Evolutionary conservation across 2,888 invertebrate species (phyloP).

Genomic region (Alloplasta piceator): DNA sequence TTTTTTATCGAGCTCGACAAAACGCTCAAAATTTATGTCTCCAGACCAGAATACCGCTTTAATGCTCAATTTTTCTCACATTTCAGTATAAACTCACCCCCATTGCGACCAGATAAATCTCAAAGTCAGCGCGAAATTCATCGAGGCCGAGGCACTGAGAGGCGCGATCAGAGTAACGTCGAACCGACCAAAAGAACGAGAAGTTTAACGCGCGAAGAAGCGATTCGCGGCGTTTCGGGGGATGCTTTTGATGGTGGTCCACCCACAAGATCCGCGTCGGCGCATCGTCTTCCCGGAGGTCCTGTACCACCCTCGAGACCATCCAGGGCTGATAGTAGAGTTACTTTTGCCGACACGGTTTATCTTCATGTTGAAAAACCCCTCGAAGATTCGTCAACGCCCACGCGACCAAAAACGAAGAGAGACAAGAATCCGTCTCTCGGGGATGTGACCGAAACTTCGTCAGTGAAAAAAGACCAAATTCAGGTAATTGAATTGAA

Average conservation of each 20-base stretch:
- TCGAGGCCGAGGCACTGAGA: slow-evolving; percentile 77
- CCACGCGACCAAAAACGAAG: slow-evolving; percentile 71
- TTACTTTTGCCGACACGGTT: slow-evolving; percentile 78
- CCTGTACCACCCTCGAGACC: slow-evolving; percentile 69
- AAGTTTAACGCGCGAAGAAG: slow-evolving; percentile 80
- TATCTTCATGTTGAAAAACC: slow-evolving; percentile 70
- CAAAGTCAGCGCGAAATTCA: slow-evolving; percentile 80
- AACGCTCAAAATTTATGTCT: neutral
- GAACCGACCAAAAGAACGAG: slow-evolving; percentile 78
- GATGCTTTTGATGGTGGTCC: slow-evolving; percentile 66
- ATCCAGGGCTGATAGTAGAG: slow-evolving; percentile 79
- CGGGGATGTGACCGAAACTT: slow-evolving; percentile 31
- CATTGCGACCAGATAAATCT: slow-evolving; percentile 77
- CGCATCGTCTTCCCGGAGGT: slow-evolving; percentile 72
- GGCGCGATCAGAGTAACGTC: slow-evolving; percentile 76
- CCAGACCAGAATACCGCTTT: too few species aligned
- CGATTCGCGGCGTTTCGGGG: slow-evolving; percentile 66
- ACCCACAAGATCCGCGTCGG: slow-evolving; percentile 75
- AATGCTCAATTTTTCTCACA: neutral
- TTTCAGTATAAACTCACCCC: slow-evolving; percentile 71
- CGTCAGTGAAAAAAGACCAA: slow-evolving; percentile 48
- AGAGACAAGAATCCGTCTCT: slow-evolving; percentile 55
- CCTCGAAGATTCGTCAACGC: slow-evolving; percentile 67
- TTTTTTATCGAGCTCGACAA: neutral
- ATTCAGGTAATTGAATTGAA: slow-evolving; percentile 34